These are phyloP conservation scores for Perccottus glenii DNA, from an alignment of 2,113 vertebrate species.

Conservation along the genomic window DNA sequence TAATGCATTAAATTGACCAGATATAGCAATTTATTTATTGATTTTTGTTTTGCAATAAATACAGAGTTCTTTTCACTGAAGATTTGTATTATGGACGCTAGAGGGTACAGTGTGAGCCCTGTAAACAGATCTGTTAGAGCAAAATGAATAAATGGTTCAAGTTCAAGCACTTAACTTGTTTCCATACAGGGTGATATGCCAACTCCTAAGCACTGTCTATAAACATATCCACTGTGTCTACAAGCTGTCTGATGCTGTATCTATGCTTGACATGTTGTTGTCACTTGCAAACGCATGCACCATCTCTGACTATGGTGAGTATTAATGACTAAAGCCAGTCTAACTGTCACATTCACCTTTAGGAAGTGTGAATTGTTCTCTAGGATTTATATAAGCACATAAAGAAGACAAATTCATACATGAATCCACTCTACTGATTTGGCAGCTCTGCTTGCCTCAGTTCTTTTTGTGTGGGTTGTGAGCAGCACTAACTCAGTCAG, in stretches of 20 bases:
- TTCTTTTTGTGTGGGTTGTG: slow-evolving; percentile 36
- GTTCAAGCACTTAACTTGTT: slow-evolving; percentile 13
- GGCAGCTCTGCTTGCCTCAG: slow-evolving; percentile 34
- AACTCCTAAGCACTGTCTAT: slow-evolving; percentile 87
- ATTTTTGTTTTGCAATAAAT: too few species aligned
- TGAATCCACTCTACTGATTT: slow-evolving; percentile 16
- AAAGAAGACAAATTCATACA: slow-evolving; percentile 23
- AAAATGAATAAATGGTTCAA: neutral
- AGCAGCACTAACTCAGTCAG: slow-evolving; percentile 41
- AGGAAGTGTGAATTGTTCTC: slow-evolving; percentile 25
- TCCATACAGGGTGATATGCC: slow-evolving; percentile 87
- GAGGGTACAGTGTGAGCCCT: slow-evolving; percentile 23
- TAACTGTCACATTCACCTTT: slow-evolving; percentile 27
- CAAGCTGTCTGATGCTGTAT: slow-evolving; percentile 93
- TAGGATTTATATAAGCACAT: slow-evolving; percentile 21
- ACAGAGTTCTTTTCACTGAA: too few species aligned
- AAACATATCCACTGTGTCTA: slow-evolving; percentile 93
- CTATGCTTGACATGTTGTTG: slow-evolving; percentile 96
- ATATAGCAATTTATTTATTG: neutral
- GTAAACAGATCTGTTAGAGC: slow-evolving; percentile 10
- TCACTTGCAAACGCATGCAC: slow-evolving; percentile 93
- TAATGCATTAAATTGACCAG: neutral
- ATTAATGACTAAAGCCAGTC: neutral
- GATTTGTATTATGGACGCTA: slow-evolving; percentile 38
- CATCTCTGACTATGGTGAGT: slow-evolving; percentile 91